Percentiles rank a stretch among this genome's conserved stretches.
Evolutionary conservation across 1,140 invertebrate genomes (phyloP).

Genomic region (Homalodisca vitripennis): DNA sequence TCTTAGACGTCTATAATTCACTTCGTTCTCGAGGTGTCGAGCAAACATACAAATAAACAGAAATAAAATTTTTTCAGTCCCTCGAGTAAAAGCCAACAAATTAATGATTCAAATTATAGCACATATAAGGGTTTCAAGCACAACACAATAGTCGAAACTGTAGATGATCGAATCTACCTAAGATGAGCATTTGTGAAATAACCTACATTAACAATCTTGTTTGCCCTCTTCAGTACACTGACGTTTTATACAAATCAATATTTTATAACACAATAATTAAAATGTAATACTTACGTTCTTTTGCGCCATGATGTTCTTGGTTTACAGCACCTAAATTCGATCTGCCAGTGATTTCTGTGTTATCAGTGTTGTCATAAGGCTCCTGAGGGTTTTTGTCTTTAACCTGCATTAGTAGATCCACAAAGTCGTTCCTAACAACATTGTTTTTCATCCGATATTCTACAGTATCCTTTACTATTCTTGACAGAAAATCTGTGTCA

Average conservation of each 20-base stretch:
- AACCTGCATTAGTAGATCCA: conserved; percentile 55
- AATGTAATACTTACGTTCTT: background rate
- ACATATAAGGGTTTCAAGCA: too few relatives aligned
- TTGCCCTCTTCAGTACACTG: background rate
- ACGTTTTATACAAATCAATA: background rate
- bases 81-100: too few relatives aligned
- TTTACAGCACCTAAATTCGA: background rate
- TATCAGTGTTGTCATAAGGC: background rate
- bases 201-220: background rate
- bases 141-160: too few relatives aligned
- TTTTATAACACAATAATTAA: background rate
- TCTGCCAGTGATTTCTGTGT: background rate
- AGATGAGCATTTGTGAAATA: background rate
- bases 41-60: too few relatives aligned
- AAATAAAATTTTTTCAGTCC: too few relatives aligned
- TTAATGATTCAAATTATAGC: too few relatives aligned
- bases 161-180: too few relatives aligned
- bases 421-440: conserved; percentile 53
- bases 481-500: conserved; percentile 45
- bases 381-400: conserved; percentile 43
- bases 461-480: conserved; percentile 55
- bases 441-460: conserved; percentile 52
- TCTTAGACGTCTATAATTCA: too few relatives aligned
- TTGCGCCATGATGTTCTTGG: background rate
- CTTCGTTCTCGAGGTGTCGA: too few relatives aligned